phyloP scores from a whole-genome alignment of 2,888 invertebrate species.

The Blera fallax region DNA sequence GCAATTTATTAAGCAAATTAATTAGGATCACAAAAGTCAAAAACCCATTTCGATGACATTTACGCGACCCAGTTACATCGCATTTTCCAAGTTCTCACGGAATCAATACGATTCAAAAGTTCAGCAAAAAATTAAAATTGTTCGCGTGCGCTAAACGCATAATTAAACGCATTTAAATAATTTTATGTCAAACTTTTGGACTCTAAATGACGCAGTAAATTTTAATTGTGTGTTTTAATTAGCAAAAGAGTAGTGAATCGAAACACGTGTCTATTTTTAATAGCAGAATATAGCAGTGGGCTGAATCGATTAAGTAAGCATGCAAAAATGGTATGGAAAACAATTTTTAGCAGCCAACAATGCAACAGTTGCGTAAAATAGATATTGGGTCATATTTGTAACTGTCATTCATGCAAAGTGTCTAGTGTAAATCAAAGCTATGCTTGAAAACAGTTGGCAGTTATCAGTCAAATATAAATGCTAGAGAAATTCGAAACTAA shows the following conservation, averaged over 20 bases:
- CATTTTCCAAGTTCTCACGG: neutral
- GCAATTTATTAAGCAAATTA: too few species aligned
- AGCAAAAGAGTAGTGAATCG: constrained; percentile 12
- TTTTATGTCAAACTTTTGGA: neutral
- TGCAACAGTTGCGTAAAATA: neutral
- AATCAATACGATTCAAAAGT: neutral
- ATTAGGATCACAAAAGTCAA: neutral
- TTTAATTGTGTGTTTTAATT: constrained; percentile 20
- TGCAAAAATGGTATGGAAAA: neutral
- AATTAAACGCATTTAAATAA: constrained; percentile 10
- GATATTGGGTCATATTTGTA: neutral
- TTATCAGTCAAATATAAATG: too few species aligned
- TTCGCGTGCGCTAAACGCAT: neutral
- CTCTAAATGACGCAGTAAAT: constrained; percentile 13
- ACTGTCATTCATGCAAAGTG: too few species aligned
- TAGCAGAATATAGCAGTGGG: neutral
- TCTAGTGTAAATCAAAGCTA: neutral
- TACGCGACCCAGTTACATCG: neutral
- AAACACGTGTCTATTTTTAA: constrained; percentile 29
- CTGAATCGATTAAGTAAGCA: neutral
- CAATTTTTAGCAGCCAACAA: neutral
- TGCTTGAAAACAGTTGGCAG: too few species aligned
- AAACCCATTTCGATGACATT: neutral
- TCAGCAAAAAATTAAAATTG: neutral
- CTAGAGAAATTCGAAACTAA: too few species aligned